phyloP scores from a whole-genome alignment of 2,888 invertebrate species.

The Gortyna flavago region DNA sequence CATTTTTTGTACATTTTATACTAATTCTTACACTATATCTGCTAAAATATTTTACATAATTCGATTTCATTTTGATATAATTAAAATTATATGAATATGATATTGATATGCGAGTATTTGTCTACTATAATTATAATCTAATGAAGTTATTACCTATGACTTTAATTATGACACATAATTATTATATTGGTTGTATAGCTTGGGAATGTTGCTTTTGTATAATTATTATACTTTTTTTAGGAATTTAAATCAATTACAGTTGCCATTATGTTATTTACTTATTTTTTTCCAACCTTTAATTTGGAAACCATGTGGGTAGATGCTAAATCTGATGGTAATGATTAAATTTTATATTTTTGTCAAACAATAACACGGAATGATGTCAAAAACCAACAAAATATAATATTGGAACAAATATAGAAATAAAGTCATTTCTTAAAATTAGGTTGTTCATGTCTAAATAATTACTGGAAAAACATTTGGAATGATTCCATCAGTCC shows the following conservation, averaged over 20 bases:
- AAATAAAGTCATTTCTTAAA: conserved; percentile 40
- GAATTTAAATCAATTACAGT: conserved; percentile 36
- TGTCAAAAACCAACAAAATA: conserved; percentile 27
- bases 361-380: conserved; percentile 45
- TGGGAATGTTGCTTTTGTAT: conserved; percentile 55
- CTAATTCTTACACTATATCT: conserved; percentile 55
- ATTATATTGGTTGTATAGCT: conserved; percentile 24
- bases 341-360: conserved; percentile 16
- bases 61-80: conserved; percentile 62
- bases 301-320: conserved; percentile 9
- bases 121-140: conserved; percentile 58
- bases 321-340: conserved; percentile 15
- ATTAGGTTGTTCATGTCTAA: conserved; percentile 45
- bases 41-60: conserved; percentile 68
- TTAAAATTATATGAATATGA: conserved; percentile 62
- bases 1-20: conserved; percentile 69
- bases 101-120: conserved; percentile 79
- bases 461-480: conserved; percentile 45
- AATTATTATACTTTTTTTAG: conserved; percentile 12
- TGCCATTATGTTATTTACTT: conserved; percentile 17
- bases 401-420: conserved; percentile 31
- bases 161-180: conserved; percentile 41
- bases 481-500: conserved; percentile 77
- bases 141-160: conserved; percentile 40
- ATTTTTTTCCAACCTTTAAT: not conserved